Base-by-base conservation (phyloP, 1,140 invertebrate species). In the Drosophila bifasciata region DNA sequence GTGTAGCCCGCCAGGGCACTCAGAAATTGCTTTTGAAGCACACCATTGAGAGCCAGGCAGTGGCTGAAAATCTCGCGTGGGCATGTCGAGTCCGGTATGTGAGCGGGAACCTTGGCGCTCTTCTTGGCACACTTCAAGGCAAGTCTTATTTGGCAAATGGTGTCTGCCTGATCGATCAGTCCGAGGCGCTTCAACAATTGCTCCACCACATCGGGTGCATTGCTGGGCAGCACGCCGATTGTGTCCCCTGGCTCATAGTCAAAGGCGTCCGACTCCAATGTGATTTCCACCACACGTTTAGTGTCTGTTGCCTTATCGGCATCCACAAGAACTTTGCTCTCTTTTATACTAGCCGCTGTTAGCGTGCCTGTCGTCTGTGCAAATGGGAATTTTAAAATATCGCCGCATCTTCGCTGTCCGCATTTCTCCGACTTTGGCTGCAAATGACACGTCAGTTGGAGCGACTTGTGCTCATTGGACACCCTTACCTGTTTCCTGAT, bases 21-120 rank as follows among this genome's bases (percentile, higher is more conserved):
- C 0, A 89, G 78, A 16, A 89, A 86, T 71, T 92, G 91, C 66
- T 93, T 93, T 21, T 92, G 92, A 0, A 86, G 91, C 19, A 90
- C 70, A 15, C 63, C 75, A 49, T 89, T 68, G 1, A 93, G 63
- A 15, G 92, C 79, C 2, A 93, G 55, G 60, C 90, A 85, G 58
- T 92, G 68, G 9, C 76, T 64, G n/a, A 93, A 79, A 6, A 92
- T 68, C 45, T 89, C 72, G 4, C 80, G 70, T 3, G 92, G 64
- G 15, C 76, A 92, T 1, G 84, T 73, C 3, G 39, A 15, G 11
- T 23, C 2, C 2, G 92, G 92, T 58, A 93, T 78, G 71, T 92
- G 89, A 8, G 66, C 70, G 5, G 92, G 92, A 39, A 92, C 43
- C 48, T 79, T 89, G 7, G 78, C 61, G 7, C 8, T 68, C 48